phyloP scores from a whole-genome alignment of 2,888 invertebrate genomes.

The Neoitamus cyanurus region DNA sequence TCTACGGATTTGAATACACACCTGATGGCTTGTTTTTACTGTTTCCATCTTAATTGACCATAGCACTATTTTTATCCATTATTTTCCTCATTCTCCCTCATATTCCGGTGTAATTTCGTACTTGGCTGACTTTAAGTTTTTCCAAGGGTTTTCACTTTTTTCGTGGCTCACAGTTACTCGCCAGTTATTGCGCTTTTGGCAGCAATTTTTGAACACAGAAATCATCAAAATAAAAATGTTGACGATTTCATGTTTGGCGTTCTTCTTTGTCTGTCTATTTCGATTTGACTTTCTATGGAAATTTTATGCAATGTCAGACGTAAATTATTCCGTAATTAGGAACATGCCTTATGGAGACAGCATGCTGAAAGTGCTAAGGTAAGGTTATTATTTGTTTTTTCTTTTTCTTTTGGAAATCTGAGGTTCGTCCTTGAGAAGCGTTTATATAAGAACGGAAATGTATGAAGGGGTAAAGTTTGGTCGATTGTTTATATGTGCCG shows the following conservation, averaged over 20 bases:
- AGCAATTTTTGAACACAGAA: not conserved
- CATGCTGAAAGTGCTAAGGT: not conserved
- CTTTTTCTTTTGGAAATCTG: not conserved
- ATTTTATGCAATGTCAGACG: not conserved
- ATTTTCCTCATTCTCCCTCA: not conserved
- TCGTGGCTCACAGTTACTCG: not conserved
- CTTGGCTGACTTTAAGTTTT: conserved; percentile 10
- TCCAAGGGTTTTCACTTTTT: conserved; percentile 2
- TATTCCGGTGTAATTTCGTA: conserved; percentile 5
- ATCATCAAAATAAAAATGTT: not conserved
- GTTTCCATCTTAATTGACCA: not conserved
- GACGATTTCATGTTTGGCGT: not conserved
- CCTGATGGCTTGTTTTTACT: not conserved
- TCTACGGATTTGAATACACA: not conserved
- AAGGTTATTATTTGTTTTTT: not conserved
- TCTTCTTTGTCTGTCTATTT: not conserved
- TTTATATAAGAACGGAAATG: not conserved
- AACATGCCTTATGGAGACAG: not conserved
- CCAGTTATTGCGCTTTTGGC: not conserved
- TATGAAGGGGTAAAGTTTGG: too few species aligned
- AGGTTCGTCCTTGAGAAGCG: not conserved
- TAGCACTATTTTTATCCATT: not conserved
- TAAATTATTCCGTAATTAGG: not conserved
- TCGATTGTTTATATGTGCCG: too few species aligned
- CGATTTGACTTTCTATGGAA: not conserved